phyloP scores from a whole-genome alignment of 2,797 vertebrate species.

The Alosa sapidissima region DNA sequence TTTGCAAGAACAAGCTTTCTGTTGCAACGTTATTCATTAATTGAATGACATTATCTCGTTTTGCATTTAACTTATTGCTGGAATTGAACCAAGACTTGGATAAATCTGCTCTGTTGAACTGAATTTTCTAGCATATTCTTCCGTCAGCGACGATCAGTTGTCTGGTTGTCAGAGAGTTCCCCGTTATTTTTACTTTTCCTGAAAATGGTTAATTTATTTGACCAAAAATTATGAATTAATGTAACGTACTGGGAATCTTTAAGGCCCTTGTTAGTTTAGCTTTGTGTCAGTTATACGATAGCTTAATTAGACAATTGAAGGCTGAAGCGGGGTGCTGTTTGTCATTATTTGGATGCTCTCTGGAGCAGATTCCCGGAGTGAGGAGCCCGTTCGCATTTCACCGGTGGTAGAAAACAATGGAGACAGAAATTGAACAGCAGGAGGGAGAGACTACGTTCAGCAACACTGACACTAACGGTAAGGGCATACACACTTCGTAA shows the following conservation, averaged over 20 bases:
- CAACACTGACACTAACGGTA: constrained; percentile 95
- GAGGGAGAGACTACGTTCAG: constrained; percentile 88
- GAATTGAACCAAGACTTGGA: neutral
- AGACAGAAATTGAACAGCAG: constrained; percentile 92
- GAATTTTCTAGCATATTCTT: neutral
- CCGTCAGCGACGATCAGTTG: neutral
- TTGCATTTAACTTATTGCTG: neutral
- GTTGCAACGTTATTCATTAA: neutral
- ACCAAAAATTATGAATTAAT: neutral
- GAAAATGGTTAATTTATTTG: neutral
- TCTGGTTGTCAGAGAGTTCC: neutral
- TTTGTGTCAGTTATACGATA: neutral
- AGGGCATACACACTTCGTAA: constrained; percentile 50
- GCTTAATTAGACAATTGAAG: neutral
- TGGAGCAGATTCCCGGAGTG: constrained; percentile 47
- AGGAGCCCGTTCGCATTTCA: constrained; percentile 68
- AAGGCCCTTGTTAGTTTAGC: neutral
- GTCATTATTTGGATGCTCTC: constrained; percentile 20
- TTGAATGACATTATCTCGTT: neutral
- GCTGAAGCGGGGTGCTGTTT: neutral
- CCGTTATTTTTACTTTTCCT: neutral
- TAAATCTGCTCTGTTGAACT: neutral
- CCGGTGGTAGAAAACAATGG: constrained; percentile 81
- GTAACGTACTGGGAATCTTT: neutral
- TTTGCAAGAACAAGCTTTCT: neutral